Percentiles rank a stretch among this genome's conserved stretches.
Conservation (phyloP, 1,140 invertebrate genomes). For the Aphaenogaster ashmeadi region DNA sequence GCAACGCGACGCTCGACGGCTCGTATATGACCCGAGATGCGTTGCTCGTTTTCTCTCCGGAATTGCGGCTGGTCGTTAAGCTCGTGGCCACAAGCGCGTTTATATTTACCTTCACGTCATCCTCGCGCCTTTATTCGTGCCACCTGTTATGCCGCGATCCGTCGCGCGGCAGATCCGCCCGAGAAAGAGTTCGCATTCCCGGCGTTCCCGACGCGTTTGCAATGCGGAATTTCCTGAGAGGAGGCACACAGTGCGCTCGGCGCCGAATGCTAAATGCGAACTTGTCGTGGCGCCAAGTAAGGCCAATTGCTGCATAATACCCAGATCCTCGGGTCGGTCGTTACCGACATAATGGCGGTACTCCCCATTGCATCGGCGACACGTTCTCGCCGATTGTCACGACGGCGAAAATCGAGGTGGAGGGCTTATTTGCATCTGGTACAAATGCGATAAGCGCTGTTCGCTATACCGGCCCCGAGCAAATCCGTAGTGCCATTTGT, state of each 20-base stretch:
- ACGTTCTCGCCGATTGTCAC: constrained; percentile 17
- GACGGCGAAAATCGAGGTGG: constrained; percentile 18
- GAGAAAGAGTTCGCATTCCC: constrained; percentile 29
- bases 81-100: not conserved
- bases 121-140: constrained; percentile 39
- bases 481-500: not conserved
- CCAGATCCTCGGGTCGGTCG: not conserved
- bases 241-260: not conserved
- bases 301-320: constrained; percentile 71
- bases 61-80: constrained; percentile 22
- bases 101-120: constrained; percentile 38
- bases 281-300: constrained; percentile 73
- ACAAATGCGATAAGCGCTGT: constrained; percentile 24
- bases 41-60: not conserved
- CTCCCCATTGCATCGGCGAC: constrained; percentile 35
- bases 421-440: constrained; percentile 33
- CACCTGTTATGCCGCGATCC: constrained; percentile 34
- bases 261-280: constrained; percentile 59
- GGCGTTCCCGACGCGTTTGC: constrained; percentile 21
- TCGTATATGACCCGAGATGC: constrained; percentile 17
- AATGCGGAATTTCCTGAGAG: constrained; percentile 55
- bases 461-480: not conserved
- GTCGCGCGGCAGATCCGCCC: not conserved
- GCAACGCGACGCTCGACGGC: not conserved
- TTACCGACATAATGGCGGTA: constrained; percentile 28